Conservation (phyloP, 2,113 vertebrate species). For the Phaetusa simplex region DNA sequence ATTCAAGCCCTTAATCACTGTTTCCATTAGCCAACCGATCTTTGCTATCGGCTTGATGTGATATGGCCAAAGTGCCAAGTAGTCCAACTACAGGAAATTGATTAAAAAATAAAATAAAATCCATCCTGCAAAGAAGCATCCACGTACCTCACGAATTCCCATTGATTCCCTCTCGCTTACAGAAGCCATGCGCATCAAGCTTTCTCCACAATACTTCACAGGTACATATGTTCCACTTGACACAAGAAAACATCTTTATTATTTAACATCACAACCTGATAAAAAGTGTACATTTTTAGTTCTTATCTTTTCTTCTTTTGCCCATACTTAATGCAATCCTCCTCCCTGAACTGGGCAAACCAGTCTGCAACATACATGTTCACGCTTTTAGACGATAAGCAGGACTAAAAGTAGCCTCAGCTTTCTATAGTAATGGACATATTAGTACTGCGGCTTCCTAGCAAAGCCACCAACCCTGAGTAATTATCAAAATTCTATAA, state of each 20-base stretch:
- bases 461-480: background rate
- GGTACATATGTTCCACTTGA: background rate
- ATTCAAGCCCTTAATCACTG: constrained; percentile 6
- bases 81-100: background rate
- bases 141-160: background rate
- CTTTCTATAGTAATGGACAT: background rate
- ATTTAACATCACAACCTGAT: background rate
- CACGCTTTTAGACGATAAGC: background rate
- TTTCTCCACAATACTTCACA: background rate
- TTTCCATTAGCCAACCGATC: constrained; percentile 48
- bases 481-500: background rate
- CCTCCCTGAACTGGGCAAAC: background rate
- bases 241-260: background rate
- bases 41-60: background rate
- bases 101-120: background rate
- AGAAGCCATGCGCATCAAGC: background rate
- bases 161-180: background rate
- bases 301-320: background rate
- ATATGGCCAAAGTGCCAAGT: background rate
- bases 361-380: background rate
- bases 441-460: background rate
- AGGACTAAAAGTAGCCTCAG: background rate
- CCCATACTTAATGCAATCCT: background rate
- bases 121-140: background rate
- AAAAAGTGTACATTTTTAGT: background rate